Conservation (phyloP, 2,113 vertebrate genomes). For the Lamprotornis superbus region DNA sequence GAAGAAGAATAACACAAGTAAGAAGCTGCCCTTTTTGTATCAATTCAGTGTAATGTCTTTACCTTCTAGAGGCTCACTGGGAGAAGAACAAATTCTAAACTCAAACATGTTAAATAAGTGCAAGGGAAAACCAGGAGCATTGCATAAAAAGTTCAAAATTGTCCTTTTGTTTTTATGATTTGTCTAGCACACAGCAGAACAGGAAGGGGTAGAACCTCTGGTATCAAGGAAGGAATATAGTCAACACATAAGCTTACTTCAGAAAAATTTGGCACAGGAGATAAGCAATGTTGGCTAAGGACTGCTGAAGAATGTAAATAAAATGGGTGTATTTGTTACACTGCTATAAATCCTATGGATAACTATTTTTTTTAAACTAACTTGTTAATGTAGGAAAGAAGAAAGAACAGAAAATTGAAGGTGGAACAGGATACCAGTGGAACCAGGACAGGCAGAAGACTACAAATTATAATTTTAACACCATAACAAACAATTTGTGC, state of each 20-base stretch:
- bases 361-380: accelerated
- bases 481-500: not conserved
- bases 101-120: not conserved
- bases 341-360: not conserved
- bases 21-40: not conserved
- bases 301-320: not conserved
- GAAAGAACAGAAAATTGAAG: not conserved
- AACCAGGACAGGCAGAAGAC: not conserved
- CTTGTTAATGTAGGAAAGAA: not conserved
- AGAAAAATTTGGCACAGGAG: not conserved
- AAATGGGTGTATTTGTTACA: not conserved
- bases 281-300: not conserved
- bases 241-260: not conserved
- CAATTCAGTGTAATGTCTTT: not conserved
- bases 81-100: not conserved
- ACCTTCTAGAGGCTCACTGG: not conserved
- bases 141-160: not conserved
- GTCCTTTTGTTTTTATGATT: not conserved
- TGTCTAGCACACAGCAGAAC: not conserved
- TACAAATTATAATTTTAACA: not conserved
- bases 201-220: not conserved
- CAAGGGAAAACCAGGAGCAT: not conserved
- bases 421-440: not conserved
- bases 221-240: not conserved
- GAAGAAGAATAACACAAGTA: not conserved